Conservation (phyloP, 2,797 vertebrate species). For the Saguinus oedipus region DNA sequence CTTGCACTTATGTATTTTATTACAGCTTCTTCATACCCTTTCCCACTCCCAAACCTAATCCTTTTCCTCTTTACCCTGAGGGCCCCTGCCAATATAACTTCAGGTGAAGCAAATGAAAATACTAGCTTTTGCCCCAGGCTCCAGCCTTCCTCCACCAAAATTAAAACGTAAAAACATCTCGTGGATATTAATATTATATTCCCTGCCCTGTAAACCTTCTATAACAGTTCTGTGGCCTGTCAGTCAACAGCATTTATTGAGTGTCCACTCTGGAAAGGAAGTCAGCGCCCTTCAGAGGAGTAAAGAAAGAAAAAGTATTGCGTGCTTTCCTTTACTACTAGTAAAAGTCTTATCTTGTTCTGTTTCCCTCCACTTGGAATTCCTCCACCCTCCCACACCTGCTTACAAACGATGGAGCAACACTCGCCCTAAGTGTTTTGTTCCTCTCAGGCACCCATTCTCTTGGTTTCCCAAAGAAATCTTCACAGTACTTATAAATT, state of each 20-base stretch:
- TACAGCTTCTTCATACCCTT: conserved; percentile 77
- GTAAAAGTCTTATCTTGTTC: neutral
- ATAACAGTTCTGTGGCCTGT: conserved; percentile 63
- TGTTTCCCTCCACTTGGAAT: neutral
- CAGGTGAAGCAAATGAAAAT: conserved; percentile 81
- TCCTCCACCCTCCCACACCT: neutral
- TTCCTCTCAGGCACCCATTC: neutral
- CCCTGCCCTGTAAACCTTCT: conserved; percentile 67
- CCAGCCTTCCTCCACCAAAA: conserved; percentile 72
- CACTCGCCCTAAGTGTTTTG: neutral
- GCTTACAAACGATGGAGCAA: neutral
- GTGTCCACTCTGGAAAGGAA: conserved; percentile 64
- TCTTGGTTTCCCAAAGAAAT: neutral
- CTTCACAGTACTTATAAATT: neutral
- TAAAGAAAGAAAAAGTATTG: neutral
- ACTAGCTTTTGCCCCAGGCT: conserved; percentile 69
- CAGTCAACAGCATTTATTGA: conserved; percentile 75
- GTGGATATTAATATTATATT: conserved; percentile 80
- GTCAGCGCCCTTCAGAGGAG: conserved; percentile 38
- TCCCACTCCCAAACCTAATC: conserved; percentile 76
- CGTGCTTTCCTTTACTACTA: neutral
- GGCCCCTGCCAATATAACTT: conserved; percentile 79
- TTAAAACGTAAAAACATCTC: conserved; percentile 79
- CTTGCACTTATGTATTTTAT: conserved; percentile 78
- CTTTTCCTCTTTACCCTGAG: conserved; percentile 74